Base-by-base conservation (phyloP, 2,113 vertebrate species). In the Dipodomys ordii region DNA sequence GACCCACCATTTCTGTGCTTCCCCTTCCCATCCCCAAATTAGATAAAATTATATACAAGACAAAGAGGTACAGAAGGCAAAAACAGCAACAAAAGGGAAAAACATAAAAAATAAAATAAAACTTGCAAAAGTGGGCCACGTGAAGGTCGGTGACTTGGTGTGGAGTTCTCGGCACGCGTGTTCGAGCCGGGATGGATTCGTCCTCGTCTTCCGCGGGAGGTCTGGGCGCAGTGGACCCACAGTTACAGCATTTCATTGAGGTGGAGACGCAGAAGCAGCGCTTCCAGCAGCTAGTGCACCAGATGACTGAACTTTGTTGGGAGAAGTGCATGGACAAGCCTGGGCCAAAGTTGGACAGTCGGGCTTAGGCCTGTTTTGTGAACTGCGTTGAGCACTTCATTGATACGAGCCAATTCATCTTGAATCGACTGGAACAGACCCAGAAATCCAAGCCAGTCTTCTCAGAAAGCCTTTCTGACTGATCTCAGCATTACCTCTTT, bases 301-400 rank as follows among this genome's bases (percentile, higher is more conserved):
- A 99, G 92, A 99, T 99, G 99, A 99, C 99, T 28, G 99, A 99
- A 97, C 99, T 99, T 57, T 99, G 99, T 98, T 99, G 99, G 99
- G 99, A 99, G 92, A 99, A 99, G 91, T 99, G 99, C 96, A 99
- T 99, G 99, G 99, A 99, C 94, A 99, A 99, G 96, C 99, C 99
- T 6, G 99, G 99, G 5, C 99, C 99, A 44, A 99, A 99, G 98
- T 97, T 99, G 98, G 99, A 99, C 98, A 99, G 99, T 72, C 98
- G 98, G 97, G 99, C 99, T 1, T 99, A 99, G 97, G 97, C 98
- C 57, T 99, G 99, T 98, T 99, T 99, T 91, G 98, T 99, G 77
- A 99, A 99, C 98, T 99, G 99, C 57, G 99, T 99, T 97, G 99
- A 99, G 95, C 98, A 99, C 30, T 99, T 99, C 97, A 99, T 99